These are phyloP conservation scores for Parazoanthus atlanticus DNA, from an alignment of 92 coral and sea anemone genomes.

Conservation along the genomic window DNA sequence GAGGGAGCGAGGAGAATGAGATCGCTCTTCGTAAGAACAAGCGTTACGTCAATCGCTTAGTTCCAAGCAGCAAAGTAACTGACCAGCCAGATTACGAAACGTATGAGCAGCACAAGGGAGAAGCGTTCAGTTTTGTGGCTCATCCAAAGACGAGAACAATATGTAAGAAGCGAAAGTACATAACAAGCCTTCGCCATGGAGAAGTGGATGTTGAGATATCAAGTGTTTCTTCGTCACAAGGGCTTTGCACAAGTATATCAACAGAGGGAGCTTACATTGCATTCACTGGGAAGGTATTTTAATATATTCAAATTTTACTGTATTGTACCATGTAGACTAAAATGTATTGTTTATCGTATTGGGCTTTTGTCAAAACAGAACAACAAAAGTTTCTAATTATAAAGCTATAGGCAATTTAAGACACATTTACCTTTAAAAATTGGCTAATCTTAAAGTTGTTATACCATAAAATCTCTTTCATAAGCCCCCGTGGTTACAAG, in stretches of 20 bases:
- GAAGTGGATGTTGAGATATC: not conserved
- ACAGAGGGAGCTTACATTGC: not conserved
- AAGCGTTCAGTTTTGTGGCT: not conserved
- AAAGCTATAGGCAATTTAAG: too few relatives aligned
- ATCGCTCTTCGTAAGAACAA: not conserved
- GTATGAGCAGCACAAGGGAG: not conserved
- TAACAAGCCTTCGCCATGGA: not conserved
- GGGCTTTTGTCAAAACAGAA: not conserved
- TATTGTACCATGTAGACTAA: too few relatives aligned
- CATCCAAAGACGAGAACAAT: not conserved
- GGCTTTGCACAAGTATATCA: not conserved
- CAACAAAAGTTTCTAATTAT: too few relatives aligned
- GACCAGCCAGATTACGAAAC: not conserved
- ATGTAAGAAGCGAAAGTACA: not conserved
- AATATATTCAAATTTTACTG: not conserved
- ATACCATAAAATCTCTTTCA: too few relatives aligned
- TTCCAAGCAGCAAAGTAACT: not conserved
- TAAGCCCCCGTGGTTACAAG: too few relatives aligned
- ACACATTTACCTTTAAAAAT: too few relatives aligned
- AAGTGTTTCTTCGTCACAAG: not conserved
- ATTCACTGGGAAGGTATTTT: constrained; percentile 16
- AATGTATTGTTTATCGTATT: too few relatives aligned
- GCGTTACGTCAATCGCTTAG: not conserved
- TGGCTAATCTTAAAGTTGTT: too few relatives aligned
- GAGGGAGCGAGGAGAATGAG: not conserved